These are phyloP conservation scores for Peribatodes rhomboidaria DNA, from an alignment of 2,888 invertebrate species.

Conservation along the genomic window DNA sequence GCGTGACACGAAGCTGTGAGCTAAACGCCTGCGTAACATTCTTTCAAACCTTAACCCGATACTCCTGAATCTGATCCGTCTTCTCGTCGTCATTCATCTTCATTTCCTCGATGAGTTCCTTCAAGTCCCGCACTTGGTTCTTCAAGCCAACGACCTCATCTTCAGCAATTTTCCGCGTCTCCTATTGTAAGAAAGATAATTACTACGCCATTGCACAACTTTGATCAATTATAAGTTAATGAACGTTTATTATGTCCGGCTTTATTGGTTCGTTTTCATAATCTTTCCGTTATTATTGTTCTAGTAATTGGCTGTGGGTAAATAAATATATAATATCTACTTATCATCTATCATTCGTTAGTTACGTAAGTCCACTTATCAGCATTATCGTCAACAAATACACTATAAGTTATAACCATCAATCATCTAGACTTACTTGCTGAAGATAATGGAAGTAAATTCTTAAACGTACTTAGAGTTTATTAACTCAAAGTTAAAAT, in stretches of 20 bases:
- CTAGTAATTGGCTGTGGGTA: background rate
- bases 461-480: no score
- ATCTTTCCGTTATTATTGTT: background rate
- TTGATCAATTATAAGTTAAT: slow-evolving; percentile 3
- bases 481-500: no score
- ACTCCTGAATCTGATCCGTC: slow-evolving; percentile 74
- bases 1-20: no score
- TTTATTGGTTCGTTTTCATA: slow-evolving; percentile 1
- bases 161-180: slow-evolving; percentile 59
- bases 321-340: background rate
- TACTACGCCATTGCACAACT: slow-evolving; percentile 1
- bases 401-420: no score
- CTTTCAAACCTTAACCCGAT: slow-evolving; percentile 65
- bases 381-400: no score
- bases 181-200: slow-evolving; percentile 53
- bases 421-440: no score
- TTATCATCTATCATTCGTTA: background rate
- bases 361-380: background rate
- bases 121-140: slow-evolving; percentile 66
- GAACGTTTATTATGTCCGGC: background rate
- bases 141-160: slow-evolving; percentile 67
- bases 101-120: slow-evolving; percentile 73
- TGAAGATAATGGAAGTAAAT: no score
- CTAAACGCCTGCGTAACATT: no score
- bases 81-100: slow-evolving; percentile 69